phyloP scores from a whole-genome alignment of 2,113 vertebrate genomes.

The Neoarius graeffei region DNA sequence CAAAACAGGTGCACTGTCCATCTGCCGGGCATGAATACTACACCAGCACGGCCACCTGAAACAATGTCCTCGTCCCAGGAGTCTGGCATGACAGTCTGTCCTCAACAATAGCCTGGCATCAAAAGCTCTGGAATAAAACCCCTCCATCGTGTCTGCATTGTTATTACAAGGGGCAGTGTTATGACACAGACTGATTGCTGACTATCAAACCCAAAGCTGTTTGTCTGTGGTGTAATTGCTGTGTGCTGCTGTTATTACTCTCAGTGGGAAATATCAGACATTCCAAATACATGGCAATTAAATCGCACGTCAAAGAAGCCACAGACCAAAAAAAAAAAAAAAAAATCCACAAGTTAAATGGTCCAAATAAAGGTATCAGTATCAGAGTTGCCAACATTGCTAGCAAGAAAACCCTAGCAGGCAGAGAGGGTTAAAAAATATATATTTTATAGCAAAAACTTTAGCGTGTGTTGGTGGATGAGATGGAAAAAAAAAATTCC shows the following conservation, averaged over 20 bases:
- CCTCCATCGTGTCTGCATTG: neutral
- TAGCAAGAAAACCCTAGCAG: neutral
- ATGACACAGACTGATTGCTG: conserved; percentile 44
- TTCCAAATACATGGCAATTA: conserved; percentile 37
- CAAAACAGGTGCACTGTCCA: conserved; percentile 54
- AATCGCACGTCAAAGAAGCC: conserved; percentile 10
- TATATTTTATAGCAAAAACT: neutral
- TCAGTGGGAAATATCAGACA: conserved; percentile 33
- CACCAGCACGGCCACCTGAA: conserved; percentile 22
- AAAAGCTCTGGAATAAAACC: neutral
- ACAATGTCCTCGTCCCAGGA: conserved; percentile 49
- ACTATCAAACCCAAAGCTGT: conserved; percentile 39
- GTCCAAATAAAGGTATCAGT: neutral
- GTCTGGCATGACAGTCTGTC: conserved; percentile 7
- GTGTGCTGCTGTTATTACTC: conserved; percentile 13
- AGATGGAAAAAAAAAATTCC: too few species aligned
- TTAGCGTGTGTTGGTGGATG: neutral
- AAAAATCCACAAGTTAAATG: neutral
- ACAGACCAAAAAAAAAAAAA: neutral
- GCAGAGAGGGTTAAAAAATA: neutral
- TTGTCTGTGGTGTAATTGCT: conserved; percentile 38
- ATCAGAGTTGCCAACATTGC: neutral
- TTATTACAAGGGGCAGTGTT: conserved; percentile 36
- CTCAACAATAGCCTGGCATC: conserved; percentile 45
- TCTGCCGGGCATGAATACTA: conserved; percentile 43